Percentiles rank a stretch among this genome's conserved stretches.
Conservation (phyloP, 2,888 invertebrate species). For the Spilosoma lubricipeda region DNA sequence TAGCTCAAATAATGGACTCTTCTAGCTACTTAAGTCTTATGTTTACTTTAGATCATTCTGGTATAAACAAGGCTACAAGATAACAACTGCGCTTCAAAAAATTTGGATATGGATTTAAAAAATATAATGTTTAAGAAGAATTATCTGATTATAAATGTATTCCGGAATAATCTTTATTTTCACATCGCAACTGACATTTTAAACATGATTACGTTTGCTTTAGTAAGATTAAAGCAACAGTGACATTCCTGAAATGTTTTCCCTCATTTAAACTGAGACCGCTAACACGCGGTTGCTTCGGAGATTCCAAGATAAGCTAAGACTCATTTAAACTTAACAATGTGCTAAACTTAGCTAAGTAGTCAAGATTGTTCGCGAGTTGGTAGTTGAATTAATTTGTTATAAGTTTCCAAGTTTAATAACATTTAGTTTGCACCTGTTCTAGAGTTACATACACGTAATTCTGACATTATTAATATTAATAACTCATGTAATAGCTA, state of each 20-base stretch:
- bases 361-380: conserved; percentile 56
- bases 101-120: too few species aligned
- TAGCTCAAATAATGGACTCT: too few species aligned
- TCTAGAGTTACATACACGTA: conserved; percentile 11
- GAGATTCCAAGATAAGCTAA: conserved; percentile 52
- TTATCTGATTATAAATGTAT: background rate
- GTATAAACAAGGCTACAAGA: too few species aligned
- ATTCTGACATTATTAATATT: conserved; percentile 1
- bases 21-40: too few species aligned
- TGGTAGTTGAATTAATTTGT: conserved; percentile 57
- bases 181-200: background rate
- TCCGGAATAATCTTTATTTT: background rate
- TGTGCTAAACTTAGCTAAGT: conserved; percentile 50
- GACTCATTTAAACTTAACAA: conserved; percentile 55
- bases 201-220: background rate
- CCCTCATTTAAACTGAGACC: conserved; percentile 24
- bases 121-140: too few species aligned
- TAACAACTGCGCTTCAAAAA: too few species aligned
- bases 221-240: conserved; percentile 17
- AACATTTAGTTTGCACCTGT: conserved; percentile 30
- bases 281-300: conserved; percentile 37
- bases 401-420: conserved; percentile 41
- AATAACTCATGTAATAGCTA: background rate
- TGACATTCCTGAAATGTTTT: conserved; percentile 40
- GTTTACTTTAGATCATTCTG: too few species aligned